Conservation (phyloP, 2,888 invertebrate genomes). For the Ophonus ardosiacus region DNA sequence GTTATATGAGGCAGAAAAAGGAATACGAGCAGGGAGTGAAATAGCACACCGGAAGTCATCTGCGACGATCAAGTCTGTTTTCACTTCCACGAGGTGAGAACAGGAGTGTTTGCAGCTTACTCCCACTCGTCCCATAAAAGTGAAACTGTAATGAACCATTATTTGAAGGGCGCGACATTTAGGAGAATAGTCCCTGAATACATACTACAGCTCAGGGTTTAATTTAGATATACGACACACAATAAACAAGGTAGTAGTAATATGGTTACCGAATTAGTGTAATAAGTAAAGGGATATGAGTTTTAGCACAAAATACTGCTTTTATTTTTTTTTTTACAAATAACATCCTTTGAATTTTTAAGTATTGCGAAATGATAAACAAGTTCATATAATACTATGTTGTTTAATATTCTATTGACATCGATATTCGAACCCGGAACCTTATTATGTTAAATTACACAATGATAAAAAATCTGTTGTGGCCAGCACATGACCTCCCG, state of each 20-base stretch:
- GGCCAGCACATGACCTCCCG: too few species aligned
- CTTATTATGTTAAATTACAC: too few species aligned
- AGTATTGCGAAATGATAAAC: too few species aligned
- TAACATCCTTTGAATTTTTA: too few species aligned
- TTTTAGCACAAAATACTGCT: too few species aligned
- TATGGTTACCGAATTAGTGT: too few species aligned
- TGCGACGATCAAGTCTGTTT: conserved; percentile 49
- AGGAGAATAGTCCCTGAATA: not conserved
- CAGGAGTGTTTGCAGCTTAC: not conserved
- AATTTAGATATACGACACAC: not conserved
- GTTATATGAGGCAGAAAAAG: conserved; percentile 22
- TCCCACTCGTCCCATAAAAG: conserved; percentile 4
- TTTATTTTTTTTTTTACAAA: too few species aligned
- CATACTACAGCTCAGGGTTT: not conserved
- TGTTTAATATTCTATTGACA: too few species aligned
- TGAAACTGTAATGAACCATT: conserved; percentile 22
- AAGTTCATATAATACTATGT: too few species aligned
- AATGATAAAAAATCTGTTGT: too few species aligned
- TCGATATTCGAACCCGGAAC: too few species aligned
- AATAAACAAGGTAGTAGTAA: not conserved
- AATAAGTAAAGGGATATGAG: too few species aligned
- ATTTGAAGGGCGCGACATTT: not conserved
- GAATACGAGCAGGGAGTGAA: conserved; percentile 5
- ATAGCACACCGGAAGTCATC: conserved; percentile 45
- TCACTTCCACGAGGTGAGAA: conserved; percentile 51